These are phyloP conservation scores for Boulengeromyrus knoepffleri DNA, from an alignment of 2,113 vertebrate species.

Conservation along the genomic window DNA sequence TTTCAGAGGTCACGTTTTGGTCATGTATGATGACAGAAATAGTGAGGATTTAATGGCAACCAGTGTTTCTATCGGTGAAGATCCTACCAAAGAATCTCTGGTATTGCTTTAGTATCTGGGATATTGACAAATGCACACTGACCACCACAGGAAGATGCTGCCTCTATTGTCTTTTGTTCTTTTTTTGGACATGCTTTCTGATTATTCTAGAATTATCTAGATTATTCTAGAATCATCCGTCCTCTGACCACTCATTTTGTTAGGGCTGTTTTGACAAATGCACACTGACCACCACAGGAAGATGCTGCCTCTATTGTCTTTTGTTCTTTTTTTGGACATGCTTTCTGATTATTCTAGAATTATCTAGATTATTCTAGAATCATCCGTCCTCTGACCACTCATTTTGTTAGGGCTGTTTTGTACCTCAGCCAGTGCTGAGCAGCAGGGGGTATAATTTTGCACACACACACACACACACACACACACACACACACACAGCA, in stretches of 20 bases:
- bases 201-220: background rate
- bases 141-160: background rate
- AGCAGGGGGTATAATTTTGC: background rate
- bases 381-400: background rate
- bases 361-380: background rate
- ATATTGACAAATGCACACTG: background rate
- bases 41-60: background rate
- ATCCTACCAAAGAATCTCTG: background rate
- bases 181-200: background rate
- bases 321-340: background rate
- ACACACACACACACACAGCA: background rate
- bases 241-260: no score
- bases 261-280: no score
- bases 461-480: background rate
- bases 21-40: background rate
- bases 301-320: background rate
- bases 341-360: background rate
- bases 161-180: background rate
- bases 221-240: background rate
- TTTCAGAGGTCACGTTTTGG: background rate
- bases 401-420: background rate
- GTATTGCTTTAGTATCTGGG: background rate
- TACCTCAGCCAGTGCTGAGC: background rate
- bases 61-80: background rate
- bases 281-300: background rate